A percentile compares a stretch with the other conserved stretches of the same genome.
Conservation (phyloP, 1,140 invertebrate genomes). For the Calephelis virginiensis region DNA sequence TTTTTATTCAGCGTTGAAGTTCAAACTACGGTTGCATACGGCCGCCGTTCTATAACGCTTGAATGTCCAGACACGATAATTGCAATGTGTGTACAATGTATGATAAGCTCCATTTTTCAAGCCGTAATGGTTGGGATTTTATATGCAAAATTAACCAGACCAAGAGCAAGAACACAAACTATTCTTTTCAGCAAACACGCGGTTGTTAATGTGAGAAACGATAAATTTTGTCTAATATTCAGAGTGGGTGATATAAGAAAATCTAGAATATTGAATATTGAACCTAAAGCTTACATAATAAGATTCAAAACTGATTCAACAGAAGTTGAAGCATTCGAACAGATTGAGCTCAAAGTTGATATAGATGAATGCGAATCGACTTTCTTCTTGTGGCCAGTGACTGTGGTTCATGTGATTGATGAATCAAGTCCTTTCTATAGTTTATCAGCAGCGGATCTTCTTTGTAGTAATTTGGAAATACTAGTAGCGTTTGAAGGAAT, state of each 20-base stretch:
- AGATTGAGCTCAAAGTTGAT: constrained; percentile 85
- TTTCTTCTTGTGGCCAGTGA: constrained; percentile 94
- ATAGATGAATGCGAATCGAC: constrained; percentile 86
- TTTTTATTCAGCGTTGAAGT: constrained; percentile 94
- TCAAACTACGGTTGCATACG: constrained; percentile 92
- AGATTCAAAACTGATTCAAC: constrained; percentile 87
- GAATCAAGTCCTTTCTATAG: constrained; percentile 86
- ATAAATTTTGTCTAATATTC: constrained; percentile 92
- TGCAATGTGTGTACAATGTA: constrained; percentile 97
- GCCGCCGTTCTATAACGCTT: constrained; percentile 86
- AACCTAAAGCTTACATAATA: constrained; percentile 89
- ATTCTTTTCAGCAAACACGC: constrained; percentile 93
- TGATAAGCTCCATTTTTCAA: constrained; percentile 93
- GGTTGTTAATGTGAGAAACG: constrained; percentile 90
- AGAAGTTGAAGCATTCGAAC: constrained; percentile 79
- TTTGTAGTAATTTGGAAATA: constrained; percentile 86
- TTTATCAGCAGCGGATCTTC: constrained; percentile 88
- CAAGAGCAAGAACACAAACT: constrained; percentile 95
- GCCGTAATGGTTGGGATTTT: constrained; percentile 85
- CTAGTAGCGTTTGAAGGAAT: constrained; percentile 88
- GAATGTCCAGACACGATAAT: constrained; percentile 96
- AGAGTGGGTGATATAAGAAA: constrained; percentile 96
- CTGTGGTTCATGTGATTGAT: constrained; percentile 87
- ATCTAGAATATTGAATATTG: constrained; percentile 93
- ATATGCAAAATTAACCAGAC: constrained; percentile 96